Conservation (phyloP, 2,888 invertebrate genomes). For the Mesorhabditis sp. region DNA sequence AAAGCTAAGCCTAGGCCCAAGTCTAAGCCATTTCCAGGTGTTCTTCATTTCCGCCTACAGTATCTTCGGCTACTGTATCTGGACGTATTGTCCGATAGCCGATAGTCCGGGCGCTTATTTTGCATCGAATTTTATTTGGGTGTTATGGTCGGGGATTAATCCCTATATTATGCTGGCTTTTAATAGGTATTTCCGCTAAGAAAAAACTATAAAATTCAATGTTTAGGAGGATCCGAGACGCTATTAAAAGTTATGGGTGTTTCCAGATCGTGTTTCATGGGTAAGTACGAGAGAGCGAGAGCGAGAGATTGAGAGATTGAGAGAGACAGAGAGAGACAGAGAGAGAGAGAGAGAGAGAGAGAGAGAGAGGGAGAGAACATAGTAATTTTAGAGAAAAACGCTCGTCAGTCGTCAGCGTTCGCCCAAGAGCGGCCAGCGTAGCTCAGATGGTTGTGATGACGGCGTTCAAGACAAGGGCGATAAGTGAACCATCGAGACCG, state of each 20-base stretch:
- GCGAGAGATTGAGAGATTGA: too few species aligned
- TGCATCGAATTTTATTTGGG: neutral
- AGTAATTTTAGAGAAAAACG: too few species aligned
- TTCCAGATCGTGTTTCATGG: neutral
- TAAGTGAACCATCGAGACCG: too few species aligned
- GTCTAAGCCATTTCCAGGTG: neutral
- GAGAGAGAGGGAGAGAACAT: too few species aligned
- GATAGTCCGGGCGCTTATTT: neutral
- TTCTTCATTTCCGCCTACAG: neutral
- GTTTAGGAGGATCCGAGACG: neutral
- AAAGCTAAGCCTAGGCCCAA: too few species aligned
- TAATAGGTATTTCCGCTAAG: neutral
- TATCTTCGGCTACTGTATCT: slow-evolving; percentile 6
- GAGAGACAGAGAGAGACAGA: too few species aligned
- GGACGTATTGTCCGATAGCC: neutral
- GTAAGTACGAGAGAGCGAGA: too few species aligned
- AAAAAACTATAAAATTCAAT: neutral
- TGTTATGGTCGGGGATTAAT: neutral
- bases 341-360: too few species aligned
- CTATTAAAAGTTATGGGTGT: neutral
- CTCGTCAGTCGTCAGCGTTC: too few species aligned
- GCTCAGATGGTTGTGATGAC: too few species aligned
- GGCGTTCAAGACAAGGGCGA: too few species aligned
- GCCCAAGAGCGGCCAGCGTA: too few species aligned
- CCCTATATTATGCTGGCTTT: neutral